phyloP scores from a whole-genome alignment of 2,888 invertebrate genomes.

The Andrena dorsata region DNA sequence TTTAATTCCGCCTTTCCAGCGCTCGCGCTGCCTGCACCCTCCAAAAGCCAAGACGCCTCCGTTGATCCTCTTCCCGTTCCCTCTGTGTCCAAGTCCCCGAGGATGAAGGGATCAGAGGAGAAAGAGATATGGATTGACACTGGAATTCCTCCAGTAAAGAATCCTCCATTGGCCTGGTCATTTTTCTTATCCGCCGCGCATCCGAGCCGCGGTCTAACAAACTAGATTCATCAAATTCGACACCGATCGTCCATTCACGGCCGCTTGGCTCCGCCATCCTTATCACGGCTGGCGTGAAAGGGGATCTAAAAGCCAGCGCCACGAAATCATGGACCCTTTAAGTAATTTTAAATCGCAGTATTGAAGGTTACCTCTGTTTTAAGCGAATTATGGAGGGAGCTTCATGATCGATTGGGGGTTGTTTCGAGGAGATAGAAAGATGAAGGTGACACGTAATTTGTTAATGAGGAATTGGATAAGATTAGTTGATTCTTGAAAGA shows the following conservation, averaged over 20 bases:
- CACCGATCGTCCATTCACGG: constrained; percentile 64
- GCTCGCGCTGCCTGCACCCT: constrained; percentile 39
- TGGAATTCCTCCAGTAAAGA: constrained; percentile 69
- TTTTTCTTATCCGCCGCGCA: constrained; percentile 66
- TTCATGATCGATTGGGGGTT: no score
- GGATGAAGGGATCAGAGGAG: constrained; percentile 71
- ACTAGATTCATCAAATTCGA: constrained; percentile 73
- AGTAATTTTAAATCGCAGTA: not conserved
- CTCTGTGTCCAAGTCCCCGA: constrained; percentile 68
- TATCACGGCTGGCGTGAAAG: constrained; percentile 38
- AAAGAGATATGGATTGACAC: constrained; percentile 74
- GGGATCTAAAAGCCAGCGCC: constrained; percentile 5
- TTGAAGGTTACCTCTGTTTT: not conserved
- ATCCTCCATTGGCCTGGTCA: constrained; percentile 66
- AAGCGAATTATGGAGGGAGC: no score
- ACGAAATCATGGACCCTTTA: not conserved
- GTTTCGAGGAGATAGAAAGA: no score
- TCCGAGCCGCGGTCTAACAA: constrained; percentile 64
- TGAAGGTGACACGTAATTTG: not conserved
- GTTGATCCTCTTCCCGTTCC: constrained; percentile 56
- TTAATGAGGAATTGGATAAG: not conserved
- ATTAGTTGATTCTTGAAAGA: not conserved
- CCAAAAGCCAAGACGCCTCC: constrained; percentile 36
- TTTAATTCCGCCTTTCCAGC: constrained; percentile 48
- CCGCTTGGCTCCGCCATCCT: constrained; percentile 49